Conservation (phyloP, 64 coral and sea anemone genomes). For the Stichodactyla mertensii region DNA sequence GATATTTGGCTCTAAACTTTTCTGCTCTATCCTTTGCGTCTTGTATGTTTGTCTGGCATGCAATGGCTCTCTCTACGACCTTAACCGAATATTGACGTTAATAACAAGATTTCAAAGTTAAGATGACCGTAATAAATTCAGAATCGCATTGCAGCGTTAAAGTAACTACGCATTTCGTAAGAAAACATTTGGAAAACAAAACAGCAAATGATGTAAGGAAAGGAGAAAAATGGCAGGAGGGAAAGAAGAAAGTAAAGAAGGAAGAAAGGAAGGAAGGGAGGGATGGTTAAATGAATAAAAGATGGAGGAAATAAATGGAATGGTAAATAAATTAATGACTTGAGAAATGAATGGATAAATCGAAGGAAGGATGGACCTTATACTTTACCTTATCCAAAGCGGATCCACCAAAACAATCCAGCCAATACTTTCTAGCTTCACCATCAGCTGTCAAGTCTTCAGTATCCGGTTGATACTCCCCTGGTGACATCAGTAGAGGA, state of each 20-base stretch:
- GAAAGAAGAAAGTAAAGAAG: too few species aligned
- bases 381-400: conserved; percentile 49
- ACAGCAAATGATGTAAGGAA: too few species aligned
- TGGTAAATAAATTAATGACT: background rate
- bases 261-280: too few species aligned
- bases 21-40: conserved; percentile 83
- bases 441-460: conserved; percentile 82
- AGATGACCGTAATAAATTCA: too few species aligned
- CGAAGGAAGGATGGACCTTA: background rate
- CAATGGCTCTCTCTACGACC: conserved; percentile 75
- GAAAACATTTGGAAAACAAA: too few species aligned
- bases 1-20: conserved; percentile 85
- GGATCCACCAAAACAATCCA: conserved; percentile 67
- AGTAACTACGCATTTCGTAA: too few species aligned
- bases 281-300: background rate
- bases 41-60: conserved; percentile 49
- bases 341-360: background rate
- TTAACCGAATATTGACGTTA: conserved; percentile 11
- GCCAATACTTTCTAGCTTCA: conserved; percentile 77
- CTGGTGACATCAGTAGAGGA: conserved; percentile 61
- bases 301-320: background rate
- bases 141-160: too few species aligned
- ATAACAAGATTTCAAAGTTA: too few species aligned
- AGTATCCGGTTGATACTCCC: conserved; percentile 84
- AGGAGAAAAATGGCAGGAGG: too few species aligned